phyloP scores from a whole-genome alignment of 2,113 vertebrate genomes.

The Fukomys damarensis region DNA sequence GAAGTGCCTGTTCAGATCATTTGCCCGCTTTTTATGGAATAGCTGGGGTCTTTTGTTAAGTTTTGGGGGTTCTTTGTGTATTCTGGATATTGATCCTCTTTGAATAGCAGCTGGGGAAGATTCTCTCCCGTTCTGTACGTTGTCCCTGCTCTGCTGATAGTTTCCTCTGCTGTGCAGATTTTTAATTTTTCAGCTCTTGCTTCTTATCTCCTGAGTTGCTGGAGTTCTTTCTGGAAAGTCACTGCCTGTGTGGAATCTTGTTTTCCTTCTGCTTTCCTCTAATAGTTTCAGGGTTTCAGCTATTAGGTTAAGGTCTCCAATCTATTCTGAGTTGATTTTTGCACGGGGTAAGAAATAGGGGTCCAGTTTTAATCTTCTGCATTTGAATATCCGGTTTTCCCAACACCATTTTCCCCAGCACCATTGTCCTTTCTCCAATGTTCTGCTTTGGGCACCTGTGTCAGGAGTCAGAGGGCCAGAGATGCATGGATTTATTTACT shows the following conservation, averaged over 20 bases:
- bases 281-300: background rate
- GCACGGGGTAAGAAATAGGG: background rate
- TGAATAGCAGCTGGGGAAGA: background rate
- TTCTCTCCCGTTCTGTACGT: background rate
- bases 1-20: background rate
- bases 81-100: background rate
- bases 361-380: background rate
- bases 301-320: background rate
- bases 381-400: background rate
- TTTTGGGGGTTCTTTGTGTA: background rate
- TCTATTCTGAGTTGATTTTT: background rate
- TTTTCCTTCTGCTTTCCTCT: background rate
- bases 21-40: background rate
- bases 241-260: background rate
- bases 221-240: background rate
- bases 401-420: background rate
- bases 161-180: background rate
- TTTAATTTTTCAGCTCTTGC: background rate
- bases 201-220: background rate
- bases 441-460: background rate
- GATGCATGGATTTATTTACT: background rate
- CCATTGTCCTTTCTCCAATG: background rate
- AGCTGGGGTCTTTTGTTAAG: background rate
- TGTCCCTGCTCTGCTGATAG: background rate
- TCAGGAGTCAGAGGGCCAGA: background rate